These are phyloP conservation scores for Numida meleagris DNA, from an alignment of 2,113 vertebrate genomes.

Conservation along the genomic window DNA sequence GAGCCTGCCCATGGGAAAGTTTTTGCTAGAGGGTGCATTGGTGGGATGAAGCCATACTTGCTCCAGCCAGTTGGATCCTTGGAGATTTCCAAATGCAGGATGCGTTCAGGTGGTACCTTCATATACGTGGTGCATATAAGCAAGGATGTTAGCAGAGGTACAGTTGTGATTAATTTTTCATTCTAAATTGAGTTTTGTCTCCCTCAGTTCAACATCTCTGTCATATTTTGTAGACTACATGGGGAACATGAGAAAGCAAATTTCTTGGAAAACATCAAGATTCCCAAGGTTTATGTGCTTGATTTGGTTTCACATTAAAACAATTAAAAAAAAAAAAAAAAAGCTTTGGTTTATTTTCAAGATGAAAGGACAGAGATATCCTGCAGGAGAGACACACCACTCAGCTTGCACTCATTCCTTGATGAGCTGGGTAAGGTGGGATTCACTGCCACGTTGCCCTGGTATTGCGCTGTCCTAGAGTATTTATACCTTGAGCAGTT, in stretches of 20 bases:
- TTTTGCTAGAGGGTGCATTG: background rate
- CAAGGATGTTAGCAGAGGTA: background rate
- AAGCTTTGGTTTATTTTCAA: accelerated
- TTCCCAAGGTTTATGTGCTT: background rate
- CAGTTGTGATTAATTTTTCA: background rate
- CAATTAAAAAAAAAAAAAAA: background rate
- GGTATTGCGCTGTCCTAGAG: background rate
- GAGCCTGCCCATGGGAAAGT: background rate
- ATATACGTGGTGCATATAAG: accelerated
- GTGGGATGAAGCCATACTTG: background rate
- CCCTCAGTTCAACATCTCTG: background rate
- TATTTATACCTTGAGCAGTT: background rate
- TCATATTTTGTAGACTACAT: background rate
- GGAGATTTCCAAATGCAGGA: background rate
- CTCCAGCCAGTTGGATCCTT: background rate
- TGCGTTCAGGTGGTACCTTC: background rate
- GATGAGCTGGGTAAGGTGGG: background rate
- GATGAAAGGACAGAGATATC: background rate
- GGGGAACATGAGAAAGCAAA: background rate
- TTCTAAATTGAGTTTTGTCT: background rate
- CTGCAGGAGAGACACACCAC: background rate
- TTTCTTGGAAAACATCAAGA: background rate
- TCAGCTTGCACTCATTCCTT: background rate
- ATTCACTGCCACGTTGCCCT: background rate
- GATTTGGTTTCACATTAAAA: background rate